Base-by-base conservation (phyloP, 2,113 vertebrate genomes). In the Beaufortia kweichowensis region DNA sequence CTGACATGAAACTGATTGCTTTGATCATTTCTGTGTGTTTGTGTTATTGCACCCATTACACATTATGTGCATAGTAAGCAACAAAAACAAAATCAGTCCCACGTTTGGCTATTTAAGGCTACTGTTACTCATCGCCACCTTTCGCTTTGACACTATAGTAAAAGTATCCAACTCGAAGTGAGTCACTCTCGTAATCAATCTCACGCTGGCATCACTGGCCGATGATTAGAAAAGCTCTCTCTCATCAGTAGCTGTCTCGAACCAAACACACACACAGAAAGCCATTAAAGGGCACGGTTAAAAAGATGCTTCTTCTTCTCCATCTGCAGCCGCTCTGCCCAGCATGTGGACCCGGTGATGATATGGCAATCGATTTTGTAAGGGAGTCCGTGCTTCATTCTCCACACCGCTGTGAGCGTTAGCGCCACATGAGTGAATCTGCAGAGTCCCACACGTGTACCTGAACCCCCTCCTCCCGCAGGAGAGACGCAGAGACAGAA, bases 321-420 rank as follows among this genome's bases (percentile, higher is more conserved):
- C 41, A 69, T 78, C 75, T 56, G 62, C 61, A 62, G 60, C 41
- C 53, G 14, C 11, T 24, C 70, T 3, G 26, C 56, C 35, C 70
- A 61, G 57, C 70, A 61, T 73, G 57, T 73, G 57, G 56, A 66
- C 63, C 50, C 59, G 28, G 46, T 68, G 53, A 50, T 68, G 71
- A 62, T 70, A 75, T 75, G 57, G 48, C 62, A 71, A 77, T 79
- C 70, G 64, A 68, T 80, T 74, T 83, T 60, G 70, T 61, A 59
- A 29, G 35, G 53, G 46, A 53, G 33, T 69, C 50, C 50, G 26
- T 15, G 31, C 61, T 63, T 76, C 66, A 53, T 77, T 68, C 31
- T 62, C 53, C 75, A 31, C 57, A 64, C 46, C 35, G 48, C 62
- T 24, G 56, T 5, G 46, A 75, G 80, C 48, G 31, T 53, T 65